These are phyloP conservation scores for Lipophrys pholis DNA, from an alignment of 2,113 vertebrate species.

Conservation along the genomic window DNA sequence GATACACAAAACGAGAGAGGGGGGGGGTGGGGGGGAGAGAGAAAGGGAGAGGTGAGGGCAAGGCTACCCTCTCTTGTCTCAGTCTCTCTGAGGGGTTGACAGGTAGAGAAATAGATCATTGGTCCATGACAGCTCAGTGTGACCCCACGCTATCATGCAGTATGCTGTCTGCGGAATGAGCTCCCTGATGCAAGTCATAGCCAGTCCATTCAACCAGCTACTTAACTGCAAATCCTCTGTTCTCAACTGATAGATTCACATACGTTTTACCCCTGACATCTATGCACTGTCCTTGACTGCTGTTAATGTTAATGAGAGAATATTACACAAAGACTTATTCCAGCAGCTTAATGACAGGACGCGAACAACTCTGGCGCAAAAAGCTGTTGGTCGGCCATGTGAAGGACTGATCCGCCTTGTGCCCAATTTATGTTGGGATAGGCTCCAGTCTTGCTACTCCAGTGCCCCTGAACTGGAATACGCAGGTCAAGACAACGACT, in stretches of 20 bases:
- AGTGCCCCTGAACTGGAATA: conserved; percentile 62
- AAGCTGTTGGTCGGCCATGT: conserved; percentile 50
- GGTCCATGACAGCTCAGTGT: conserved; percentile 83
- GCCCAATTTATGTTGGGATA: conserved; percentile 55
- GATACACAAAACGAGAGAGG: too few species aligned
- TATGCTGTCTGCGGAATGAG: conserved; percentile 67
- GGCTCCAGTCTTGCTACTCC: conserved; percentile 38
- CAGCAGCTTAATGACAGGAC: conserved; percentile 60
- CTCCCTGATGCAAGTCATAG: conserved; percentile 65
- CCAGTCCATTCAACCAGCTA: conserved; percentile 56
- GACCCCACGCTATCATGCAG: conserved; percentile 76
- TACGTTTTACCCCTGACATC: conserved; percentile 49
- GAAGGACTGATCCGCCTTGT: conserved; percentile 50
- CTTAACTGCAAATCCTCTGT: conserved; percentile 63
- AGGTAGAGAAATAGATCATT: conserved; percentile 85
- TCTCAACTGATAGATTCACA: conserved; percentile 57
- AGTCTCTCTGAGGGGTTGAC: conserved; percentile 80
- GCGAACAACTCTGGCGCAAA: conserved; percentile 32
- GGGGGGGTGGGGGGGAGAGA: conserved; percentile 7
- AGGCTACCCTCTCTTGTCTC: conserved; percentile 70
- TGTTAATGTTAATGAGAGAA: conserved; percentile 71
- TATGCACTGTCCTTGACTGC: conserved; percentile 75
- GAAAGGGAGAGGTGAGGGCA: conserved; percentile 58
- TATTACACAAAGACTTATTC: conserved; percentile 63
- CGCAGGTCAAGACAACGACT: conserved; percentile 59